These are phyloP conservation scores for Rhyacichthys aspro DNA, from an alignment of 2,797 vertebrate species.

Conservation along the genomic window DNA sequence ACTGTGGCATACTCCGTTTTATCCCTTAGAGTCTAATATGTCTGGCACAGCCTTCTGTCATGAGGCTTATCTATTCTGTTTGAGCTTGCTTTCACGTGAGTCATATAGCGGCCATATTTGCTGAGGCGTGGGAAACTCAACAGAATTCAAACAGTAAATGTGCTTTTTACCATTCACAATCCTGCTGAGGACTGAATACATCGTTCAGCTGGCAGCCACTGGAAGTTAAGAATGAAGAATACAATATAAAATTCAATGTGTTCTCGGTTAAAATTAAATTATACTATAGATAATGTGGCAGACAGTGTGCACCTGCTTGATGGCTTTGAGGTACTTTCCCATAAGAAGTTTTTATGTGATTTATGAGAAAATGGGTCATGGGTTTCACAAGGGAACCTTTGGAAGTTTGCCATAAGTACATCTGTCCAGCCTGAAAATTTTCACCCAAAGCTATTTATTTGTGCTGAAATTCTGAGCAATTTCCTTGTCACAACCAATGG, in stretches of 20 bases:
- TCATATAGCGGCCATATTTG: conserved; percentile 29
- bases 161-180: conserved; percentile 16
- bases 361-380: conserved; percentile 5
- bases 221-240: not conserved
- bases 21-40: conserved; percentile 8
- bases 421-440: conserved; percentile 11
- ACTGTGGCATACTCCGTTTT: conserved; percentile 37
- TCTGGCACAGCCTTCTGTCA: conserved; percentile 17
- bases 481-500: conserved; percentile 10
- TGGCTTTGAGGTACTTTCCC: not conserved
- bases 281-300: not conserved
- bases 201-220: not conserved
- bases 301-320: conserved; percentile 10
- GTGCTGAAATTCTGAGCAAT: conserved; percentile 4
- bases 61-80: conserved; percentile 30
- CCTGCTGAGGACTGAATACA: not conserved
- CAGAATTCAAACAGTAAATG: conserved; percentile 26
- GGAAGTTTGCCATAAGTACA: conserved; percentile 10
- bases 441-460: conserved; percentile 5
- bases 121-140: conserved; percentile 43
- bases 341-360: conserved; percentile 19
- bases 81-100: conserved; percentile 16
- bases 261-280: not conserved
- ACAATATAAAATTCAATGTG: conserved; percentile 4
- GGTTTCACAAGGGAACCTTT: conserved; percentile 15